phyloP scores from a whole-genome alignment of 23 tunicate species.

The Oikopleura vanhoeffeni region DNA sequence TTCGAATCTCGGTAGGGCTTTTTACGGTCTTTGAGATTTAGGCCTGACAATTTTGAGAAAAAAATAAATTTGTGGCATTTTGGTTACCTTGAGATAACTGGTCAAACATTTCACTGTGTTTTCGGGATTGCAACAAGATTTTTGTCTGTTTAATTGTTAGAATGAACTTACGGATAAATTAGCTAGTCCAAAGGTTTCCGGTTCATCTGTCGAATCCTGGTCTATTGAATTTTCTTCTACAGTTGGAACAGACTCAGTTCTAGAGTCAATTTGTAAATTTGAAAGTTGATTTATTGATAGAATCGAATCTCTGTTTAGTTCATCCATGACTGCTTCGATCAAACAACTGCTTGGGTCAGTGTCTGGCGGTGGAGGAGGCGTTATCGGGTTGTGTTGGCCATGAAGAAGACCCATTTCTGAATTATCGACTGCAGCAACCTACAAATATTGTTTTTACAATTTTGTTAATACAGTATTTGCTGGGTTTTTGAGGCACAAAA shows the following conservation, averaged over 20 bases:
- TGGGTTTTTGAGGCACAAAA: too few species aligned
- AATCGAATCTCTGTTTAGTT: neutral
- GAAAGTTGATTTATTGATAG: neutral
- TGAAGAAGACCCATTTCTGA: neutral
- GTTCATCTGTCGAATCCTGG: neutral
- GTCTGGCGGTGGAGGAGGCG: neutral
- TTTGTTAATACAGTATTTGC: too few species aligned
- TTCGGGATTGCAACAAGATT: too few species aligned
- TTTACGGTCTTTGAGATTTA: too few species aligned
- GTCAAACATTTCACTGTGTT: too few species aligned
- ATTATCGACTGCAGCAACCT: too few species aligned
- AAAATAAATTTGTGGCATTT: too few species aligned
- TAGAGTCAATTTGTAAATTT: neutral
- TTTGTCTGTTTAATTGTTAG: too few species aligned
- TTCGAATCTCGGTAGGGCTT: too few species aligned
- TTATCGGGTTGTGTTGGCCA: slow-evolving; percentile 1
- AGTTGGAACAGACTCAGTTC: neutral
- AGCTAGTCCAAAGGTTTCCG: neutral
- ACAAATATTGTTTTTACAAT: too few species aligned
- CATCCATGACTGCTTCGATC: neutral
- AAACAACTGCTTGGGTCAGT: neutral
- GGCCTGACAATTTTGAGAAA: too few species aligned
- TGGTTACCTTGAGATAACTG: too few species aligned
- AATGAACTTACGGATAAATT: neutral
- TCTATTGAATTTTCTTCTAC: neutral